Percentiles rank a stretch among this genome's conserved stretches.
Conservation (phyloP, 92 coral and sea anemone species). For the Epizoanthus stellaris region DNA sequence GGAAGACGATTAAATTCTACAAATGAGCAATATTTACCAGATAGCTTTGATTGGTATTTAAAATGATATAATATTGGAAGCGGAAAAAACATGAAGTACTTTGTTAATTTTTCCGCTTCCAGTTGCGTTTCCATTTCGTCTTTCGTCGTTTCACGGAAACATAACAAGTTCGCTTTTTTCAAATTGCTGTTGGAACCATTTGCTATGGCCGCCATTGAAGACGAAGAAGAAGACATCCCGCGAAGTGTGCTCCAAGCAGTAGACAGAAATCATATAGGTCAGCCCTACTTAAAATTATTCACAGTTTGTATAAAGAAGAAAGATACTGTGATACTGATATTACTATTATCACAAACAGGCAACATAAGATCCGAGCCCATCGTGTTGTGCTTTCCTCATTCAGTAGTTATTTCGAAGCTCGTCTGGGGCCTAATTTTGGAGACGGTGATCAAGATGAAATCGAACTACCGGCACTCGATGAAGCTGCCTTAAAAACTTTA, state of each 20-base stretch:
- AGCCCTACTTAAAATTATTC: constrained; percentile 56
- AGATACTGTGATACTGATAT: constrained; percentile 84
- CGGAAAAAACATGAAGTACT: no score
- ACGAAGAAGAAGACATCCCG: background rate
- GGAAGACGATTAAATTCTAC: no score
- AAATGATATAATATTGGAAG: no score
- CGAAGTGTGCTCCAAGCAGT: background rate
- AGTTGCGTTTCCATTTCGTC: no score
- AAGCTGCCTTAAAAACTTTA: constrained; percentile 51
- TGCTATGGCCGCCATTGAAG: background rate
- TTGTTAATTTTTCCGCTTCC: no score
- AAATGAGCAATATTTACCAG: no score
- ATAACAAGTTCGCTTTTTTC: no score
- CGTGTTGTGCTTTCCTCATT: constrained; percentile 74
- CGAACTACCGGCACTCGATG: constrained; percentile 67
- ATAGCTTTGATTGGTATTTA: no score
- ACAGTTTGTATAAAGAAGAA: constrained; percentile 61
- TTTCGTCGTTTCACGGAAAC: no score
- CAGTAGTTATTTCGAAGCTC: constrained; percentile 80
- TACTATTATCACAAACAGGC: constrained; percentile 55
- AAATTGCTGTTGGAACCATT: no score
- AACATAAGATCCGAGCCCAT: constrained; percentile 76
- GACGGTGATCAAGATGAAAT: constrained; percentile 73
- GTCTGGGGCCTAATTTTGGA: constrained; percentile 68
- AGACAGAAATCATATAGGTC: constrained; percentile 41